phyloP scores from a whole-genome alignment of 2,888 invertebrate genomes.

The Molorchus minor region DNA sequence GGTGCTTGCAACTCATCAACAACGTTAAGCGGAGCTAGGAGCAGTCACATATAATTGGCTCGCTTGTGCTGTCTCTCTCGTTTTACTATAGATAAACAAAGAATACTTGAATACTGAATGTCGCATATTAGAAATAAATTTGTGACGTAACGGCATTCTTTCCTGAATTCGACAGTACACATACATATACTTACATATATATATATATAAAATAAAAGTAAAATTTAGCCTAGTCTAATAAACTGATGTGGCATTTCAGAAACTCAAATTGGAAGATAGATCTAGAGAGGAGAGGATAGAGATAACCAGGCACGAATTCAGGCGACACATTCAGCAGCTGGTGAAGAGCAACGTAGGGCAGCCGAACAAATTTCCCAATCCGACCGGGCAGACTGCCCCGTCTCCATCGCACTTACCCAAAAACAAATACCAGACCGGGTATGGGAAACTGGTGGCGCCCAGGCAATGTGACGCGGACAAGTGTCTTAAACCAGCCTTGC shows the following conservation, averaged over 20 bases:
- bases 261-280: slow-evolving; percentile 60
- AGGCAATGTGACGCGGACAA: slow-evolving; percentile 49
- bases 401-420: slow-evolving; percentile 4
- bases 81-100: too few relatives aligned
- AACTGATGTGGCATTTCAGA: slow-evolving; percentile 53
- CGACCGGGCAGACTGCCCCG: slow-evolving; percentile 22
- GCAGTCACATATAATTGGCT: too few relatives aligned
- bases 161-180: too few relatives aligned
- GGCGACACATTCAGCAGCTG: slow-evolving; percentile 59
- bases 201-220: too few relatives aligned
- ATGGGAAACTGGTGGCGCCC: slow-evolving; percentile 47
- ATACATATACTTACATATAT: too few relatives aligned
- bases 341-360: slow-evolving; percentile 63
- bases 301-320: slow-evolving; percentile 60
- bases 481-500: slow-evolving; percentile 67
- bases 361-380: slow-evolving; percentile 49
- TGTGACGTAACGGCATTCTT: too few relatives aligned
- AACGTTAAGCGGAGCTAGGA: too few relatives aligned
- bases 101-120: too few relatives aligned
- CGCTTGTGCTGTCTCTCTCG: too few relatives aligned
- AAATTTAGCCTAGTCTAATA: too few relatives aligned
- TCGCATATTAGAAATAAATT: too few relatives aligned
- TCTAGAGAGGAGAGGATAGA: slow-evolving; percentile 61
- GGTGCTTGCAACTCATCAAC: too few relatives aligned
- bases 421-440: slow-evolving; percentile 35